These are phyloP conservation scores for Acronicta aceris DNA, from an alignment of 2,888 invertebrate genomes.

Conservation along the genomic window DNA sequence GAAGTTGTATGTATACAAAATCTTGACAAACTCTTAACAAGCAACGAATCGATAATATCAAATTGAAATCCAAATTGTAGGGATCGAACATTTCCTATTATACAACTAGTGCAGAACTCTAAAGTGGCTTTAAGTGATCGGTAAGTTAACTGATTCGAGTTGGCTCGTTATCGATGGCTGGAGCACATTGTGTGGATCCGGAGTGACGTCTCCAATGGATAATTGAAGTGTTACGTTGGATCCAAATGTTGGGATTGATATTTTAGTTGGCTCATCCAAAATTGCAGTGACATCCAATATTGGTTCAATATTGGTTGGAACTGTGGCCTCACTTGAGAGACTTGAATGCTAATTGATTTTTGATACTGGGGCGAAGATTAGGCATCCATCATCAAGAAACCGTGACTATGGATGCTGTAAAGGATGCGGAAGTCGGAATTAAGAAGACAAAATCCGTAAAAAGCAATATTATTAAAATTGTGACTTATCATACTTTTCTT, in stretches of 20 bases:
- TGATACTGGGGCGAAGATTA: too few species aligned
- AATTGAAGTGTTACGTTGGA: constrained; percentile 24
- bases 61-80: constrained; percentile 53
- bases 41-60: constrained; percentile 53
- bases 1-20: constrained; percentile 35
- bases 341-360: too few species aligned
- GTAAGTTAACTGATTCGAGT: constrained; percentile 69
- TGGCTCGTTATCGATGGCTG: constrained; percentile 65
- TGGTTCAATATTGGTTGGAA: too few species aligned
- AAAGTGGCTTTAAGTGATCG: constrained; percentile 67
- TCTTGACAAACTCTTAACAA: constrained; percentile 55
- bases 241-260: constrained; percentile 13
- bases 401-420: too few species aligned
- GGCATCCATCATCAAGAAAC: too few species aligned
- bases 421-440: too few species aligned
- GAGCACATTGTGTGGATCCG: constrained; percentile 55
- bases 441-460: too few species aligned
- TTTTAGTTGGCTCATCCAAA: not conserved
- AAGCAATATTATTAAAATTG: too few species aligned
- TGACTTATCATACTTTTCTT: too few species aligned
- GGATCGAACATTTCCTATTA: constrained; percentile 66
- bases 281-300: not conserved
- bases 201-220: constrained; percentile 39
- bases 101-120: constrained; percentile 57
- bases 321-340: too few species aligned